Base-by-base conservation (phyloP, 2,888 invertebrate genomes). In the Apeira syringaria region DNA sequence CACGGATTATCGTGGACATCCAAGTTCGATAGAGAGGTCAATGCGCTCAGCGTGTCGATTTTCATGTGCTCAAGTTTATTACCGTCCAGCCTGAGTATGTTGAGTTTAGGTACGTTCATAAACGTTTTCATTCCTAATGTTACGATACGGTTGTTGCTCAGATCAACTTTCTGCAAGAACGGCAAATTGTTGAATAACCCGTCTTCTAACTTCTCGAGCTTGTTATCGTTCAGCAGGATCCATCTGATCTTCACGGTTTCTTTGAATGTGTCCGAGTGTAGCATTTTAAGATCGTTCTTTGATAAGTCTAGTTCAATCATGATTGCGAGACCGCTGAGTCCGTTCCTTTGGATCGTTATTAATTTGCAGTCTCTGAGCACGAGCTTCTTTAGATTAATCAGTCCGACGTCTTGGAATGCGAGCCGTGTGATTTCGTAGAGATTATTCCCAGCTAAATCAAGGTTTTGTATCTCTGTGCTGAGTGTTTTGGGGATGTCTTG, bases 301-400 rank as follows among this genome's bases (percentile, higher is more conserved):
- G 96, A 95, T 54, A 97, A 83, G 74, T 97, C 96, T 53, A 97
- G 81, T 74, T 97, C 96, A 51, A 96, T 95, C 60, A 97, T 91
- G 56, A 96, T 93, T 35, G 91, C 92, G 17, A 97, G 91, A 2
- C 94, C 94, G 57, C 92, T 92, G 59, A 97, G 94, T 1, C 97
- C 95, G 56, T 93, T 92, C 44, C 92, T 92, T 66, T 95, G 92
- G n/a, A 97, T 91, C 10, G 91, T 91, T 50, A 92, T 90, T 34
- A 97, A 90, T 48, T 93, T 92, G 76, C 97, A 97, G 64, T 94
- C 94, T 59, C 91, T 92, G 42, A 97, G 80, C 53, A 93, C 92
- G 22, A 97, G 88, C 72, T 96, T 96, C 74, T 97, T 97, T 26
- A 97, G 84, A 77, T 97, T 96, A 42, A 93, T 92, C 17, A 97